A percentile compares a stretch with the other conserved stretches of the same genome.
Conservation (phyloP, 2,797 vertebrate species). For the Clangula hyemalis region DNA sequence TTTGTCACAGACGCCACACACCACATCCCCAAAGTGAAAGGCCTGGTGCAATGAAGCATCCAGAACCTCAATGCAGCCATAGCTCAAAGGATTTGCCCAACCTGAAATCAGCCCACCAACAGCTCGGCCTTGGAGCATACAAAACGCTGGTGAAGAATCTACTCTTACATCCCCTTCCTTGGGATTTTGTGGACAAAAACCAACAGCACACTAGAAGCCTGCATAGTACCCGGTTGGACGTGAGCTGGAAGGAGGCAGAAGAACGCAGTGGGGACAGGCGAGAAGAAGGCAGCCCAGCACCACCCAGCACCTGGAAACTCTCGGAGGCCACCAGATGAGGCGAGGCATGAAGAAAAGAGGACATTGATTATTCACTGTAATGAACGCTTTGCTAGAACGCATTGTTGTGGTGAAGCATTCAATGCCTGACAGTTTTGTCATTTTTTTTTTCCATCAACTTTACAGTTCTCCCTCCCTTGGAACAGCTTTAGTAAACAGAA, state of each 20-base stretch:
- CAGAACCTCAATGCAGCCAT: not conserved
- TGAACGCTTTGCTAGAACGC: not conserved
- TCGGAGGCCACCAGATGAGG: not conserved
- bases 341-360: not conserved
- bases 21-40: not conserved
- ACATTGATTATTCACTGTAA: not conserved
- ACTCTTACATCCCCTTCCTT: not conserved
- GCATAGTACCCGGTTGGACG: not conserved
- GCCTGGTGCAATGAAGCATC: not conserved
- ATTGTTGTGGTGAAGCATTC: not conserved
- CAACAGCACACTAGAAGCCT: fast-evolving
- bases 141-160: not conserved
- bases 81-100: not conserved
- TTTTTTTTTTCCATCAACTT: not conserved
- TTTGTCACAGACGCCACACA: not conserved
- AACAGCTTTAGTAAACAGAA: not conserved
- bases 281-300: not conserved
- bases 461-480: not conserved
- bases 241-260: not conserved
- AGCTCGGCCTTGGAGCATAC: not conserved
- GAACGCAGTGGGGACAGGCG: not conserved
- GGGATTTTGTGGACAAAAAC: not conserved
- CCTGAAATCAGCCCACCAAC: not conserved
- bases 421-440: not conserved
- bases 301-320: not conserved